phyloP scores from a whole-genome alignment of 2,113 vertebrate species.

The Paramormyrops kingsleyae region DNA sequence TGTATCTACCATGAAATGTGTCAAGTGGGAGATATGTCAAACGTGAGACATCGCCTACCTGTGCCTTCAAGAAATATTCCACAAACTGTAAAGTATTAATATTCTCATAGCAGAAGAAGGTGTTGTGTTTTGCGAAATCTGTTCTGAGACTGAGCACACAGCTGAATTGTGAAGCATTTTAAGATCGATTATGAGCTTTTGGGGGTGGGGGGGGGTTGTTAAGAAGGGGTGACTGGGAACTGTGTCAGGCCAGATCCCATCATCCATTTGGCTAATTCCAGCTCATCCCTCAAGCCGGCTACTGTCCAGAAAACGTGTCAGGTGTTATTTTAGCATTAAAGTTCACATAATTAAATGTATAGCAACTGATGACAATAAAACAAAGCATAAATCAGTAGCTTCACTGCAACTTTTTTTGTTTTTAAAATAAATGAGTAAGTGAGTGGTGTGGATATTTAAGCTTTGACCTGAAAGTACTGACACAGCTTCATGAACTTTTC shows the following conservation, averaged over 20 bases:
- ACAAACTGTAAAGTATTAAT: not conserved
- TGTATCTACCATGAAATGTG: not conserved
- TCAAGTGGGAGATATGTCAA: not conserved
- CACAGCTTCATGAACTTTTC: not conserved
- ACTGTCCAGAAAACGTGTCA: not conserved
- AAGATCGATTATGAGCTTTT: not conserved
- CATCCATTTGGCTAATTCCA: constrained; percentile 23
- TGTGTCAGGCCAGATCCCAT: constrained; percentile 17
- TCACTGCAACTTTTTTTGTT: not conserved
- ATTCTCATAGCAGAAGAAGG: not conserved
- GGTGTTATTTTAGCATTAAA: not conserved
- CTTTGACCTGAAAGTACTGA: not conserved
- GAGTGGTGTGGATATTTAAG: not conserved
- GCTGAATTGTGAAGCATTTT: not conserved
- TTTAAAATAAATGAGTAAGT: not conserved
- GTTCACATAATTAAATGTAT: not conserved
- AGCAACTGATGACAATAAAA: not conserved
- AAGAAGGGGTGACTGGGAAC: not conserved
- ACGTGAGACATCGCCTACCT: not conserved
- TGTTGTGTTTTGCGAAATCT: not conserved
- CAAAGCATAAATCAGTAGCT: not conserved
- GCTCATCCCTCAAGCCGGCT: constrained; percentile 10
- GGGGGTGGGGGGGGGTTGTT: not conserved
- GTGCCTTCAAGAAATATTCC: not conserved
- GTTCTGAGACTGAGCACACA: not conserved